These are phyloP conservation scores for Odiellus spinosus DNA, from an alignment of 2,888 invertebrate genomes.

Conservation along the genomic window DNA sequence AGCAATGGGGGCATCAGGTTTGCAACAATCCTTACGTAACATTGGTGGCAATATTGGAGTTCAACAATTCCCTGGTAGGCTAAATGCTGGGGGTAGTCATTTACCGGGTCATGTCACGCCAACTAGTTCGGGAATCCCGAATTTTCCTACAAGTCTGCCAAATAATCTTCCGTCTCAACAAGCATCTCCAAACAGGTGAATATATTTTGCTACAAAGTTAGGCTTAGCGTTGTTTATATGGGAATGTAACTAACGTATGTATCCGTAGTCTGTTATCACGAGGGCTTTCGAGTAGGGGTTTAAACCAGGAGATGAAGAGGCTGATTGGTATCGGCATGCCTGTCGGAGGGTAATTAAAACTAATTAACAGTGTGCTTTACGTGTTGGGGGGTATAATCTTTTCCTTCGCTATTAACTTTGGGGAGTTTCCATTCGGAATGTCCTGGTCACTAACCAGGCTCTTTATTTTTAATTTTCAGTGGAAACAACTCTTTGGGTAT, in stretches of 20 bases:
- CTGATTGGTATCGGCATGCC: slow-evolving; percentile 14
- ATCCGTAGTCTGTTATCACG: no score
- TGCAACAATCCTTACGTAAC: slow-evolving; percentile 73
- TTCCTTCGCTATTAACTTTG: no score
- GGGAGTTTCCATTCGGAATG: no score
- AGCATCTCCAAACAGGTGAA: slow-evolving; percentile 29
- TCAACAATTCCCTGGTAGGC: slow-evolving; percentile 44
- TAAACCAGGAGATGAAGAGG: slow-evolving; percentile 15
- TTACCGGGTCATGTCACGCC: slow-evolving; percentile 61
- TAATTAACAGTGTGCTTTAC: no score
- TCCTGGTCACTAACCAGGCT: no score
- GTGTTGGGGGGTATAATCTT: no score
- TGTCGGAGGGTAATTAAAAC: slow-evolving; percentile 12
- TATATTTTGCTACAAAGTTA: no score
- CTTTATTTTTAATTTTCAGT: no score
- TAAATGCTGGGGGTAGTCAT: slow-evolving; percentile 46
- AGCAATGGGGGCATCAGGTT: slow-evolving; percentile 85
- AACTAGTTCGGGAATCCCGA: slow-evolving; percentile 39
- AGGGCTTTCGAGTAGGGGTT: no score
- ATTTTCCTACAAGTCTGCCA: slow-evolving; percentile 36
- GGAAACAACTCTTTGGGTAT: no score
- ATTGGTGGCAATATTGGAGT: slow-evolving; percentile 66
- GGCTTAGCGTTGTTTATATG: no score
- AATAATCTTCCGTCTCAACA: slow-evolving; percentile 30
- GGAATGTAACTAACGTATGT: no score